Evolutionary conservation across 2,888 invertebrate species (phyloP), one percentile per base, ranked within the genome.

Genomic region (Nasonia oneida): DNA sequence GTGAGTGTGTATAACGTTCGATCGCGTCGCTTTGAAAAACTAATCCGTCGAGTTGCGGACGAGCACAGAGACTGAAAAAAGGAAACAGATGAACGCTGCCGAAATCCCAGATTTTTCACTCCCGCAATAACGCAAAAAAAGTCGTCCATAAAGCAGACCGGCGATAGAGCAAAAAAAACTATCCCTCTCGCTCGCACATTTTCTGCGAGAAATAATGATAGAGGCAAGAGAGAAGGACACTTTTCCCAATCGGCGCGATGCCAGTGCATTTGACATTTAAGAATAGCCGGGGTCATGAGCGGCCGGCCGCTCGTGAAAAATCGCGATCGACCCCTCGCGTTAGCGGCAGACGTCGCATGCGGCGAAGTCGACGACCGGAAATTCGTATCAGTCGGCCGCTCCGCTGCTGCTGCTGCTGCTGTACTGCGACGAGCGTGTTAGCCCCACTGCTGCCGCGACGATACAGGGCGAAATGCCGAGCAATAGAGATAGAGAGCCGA

Each of bases 241-340:
- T 85, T 81, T 81, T 77, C 85, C 81, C 85, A 81, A 81, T 81
- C 81, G 81, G 81, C 81, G 57, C 70, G 61, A 29, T 81, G 81
- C 82, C 83, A 81, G 84, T 84, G 84, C 84, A 84, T 84, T 80
- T 87, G 84, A 82, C 84, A 64, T 84, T 82, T 84, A 87, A 87
- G 84, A 84, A 84, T 84, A 80, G 80, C 64, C 47, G 78, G 37
- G 84, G 75, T 84, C 61, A 78, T 18, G 61, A 75, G 64, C 37
- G 64, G 42, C 70, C 83, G 61, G 50, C 12, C 75, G 78, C 77
- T 79, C 79, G 75, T 87, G 84, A 87, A 87, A 87, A 87, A 85
- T 85, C 82, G 87, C 79, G 82, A 84, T 84, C 84, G 78, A 84
- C 82, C 84, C 57, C 39, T 29, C 23, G 29, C 29, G 12, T 23